phyloP scores from a whole-genome alignment of 2,797 vertebrate genomes.

The Salmo trutta region DNA sequence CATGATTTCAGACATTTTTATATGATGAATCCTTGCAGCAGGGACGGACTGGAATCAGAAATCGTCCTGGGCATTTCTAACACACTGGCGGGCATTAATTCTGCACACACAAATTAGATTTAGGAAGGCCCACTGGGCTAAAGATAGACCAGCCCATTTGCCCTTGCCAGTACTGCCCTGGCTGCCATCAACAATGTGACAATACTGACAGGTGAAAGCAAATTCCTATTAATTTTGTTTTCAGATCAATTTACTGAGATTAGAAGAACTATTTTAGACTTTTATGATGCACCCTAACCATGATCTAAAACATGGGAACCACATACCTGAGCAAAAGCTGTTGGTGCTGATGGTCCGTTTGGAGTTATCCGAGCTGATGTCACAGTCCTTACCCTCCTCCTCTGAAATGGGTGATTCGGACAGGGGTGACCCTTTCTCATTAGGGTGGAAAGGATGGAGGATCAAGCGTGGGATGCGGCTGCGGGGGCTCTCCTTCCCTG shows the following conservation, averaged over 20 bases:
- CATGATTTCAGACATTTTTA: background rate
- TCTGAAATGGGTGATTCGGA: constrained; percentile 90
- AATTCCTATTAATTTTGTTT: background rate
- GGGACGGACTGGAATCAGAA: background rate
- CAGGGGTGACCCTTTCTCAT: constrained; percentile 81
- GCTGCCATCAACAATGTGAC: background rate
- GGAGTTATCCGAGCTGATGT: constrained; percentile 85
- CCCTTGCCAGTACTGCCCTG: background rate
- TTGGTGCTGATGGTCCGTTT: constrained; percentile 91
- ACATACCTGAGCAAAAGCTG: constrained; percentile 94
- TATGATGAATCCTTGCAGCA: background rate
- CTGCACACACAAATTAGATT: background rate
- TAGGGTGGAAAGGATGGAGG: constrained; percentile 79
- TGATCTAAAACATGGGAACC: background rate
- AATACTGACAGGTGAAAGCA: background rate
- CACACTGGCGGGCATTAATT: background rate
- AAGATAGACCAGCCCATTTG: background rate
- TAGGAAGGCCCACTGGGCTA: too few species aligned
- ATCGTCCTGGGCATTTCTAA: background rate
- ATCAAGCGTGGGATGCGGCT: constrained; percentile 94
- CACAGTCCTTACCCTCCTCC: constrained; percentile 89
- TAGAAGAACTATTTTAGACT: background rate
- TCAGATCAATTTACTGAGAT: background rate
- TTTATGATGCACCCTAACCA: background rate
- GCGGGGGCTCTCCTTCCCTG: constrained; percentile 84